Conservation (phyloP, 2,113 vertebrate species). For the Callipepla squamata region DNA sequence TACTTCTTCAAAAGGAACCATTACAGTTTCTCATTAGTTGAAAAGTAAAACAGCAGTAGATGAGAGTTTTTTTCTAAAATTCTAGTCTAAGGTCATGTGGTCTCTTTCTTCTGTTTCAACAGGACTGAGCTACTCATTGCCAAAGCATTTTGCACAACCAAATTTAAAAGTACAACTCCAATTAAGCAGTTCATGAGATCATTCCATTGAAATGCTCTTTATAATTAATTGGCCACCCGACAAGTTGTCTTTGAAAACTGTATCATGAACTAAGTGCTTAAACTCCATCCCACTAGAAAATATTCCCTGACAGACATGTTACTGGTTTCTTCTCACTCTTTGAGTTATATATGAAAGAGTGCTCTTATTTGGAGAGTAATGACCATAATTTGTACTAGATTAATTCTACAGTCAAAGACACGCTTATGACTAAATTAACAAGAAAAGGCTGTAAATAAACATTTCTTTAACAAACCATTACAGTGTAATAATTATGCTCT, state of each 20-base stretch:
- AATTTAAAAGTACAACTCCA: constrained; percentile 10
- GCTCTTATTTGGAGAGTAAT: constrained; percentile 1
- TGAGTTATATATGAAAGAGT: background rate
- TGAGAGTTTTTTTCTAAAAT: background rate
- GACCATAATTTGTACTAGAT: background rate
- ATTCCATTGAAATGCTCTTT: background rate
- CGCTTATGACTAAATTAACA: background rate
- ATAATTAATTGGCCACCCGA: background rate
- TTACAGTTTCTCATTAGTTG: constrained; percentile 29
- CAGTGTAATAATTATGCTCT: background rate
- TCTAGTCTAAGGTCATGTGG: background rate
- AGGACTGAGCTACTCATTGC: background rate
- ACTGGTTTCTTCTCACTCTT: background rate
- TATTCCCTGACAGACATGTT: background rate
- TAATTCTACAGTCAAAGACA: background rate
- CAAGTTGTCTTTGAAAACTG: constrained; percentile 7
- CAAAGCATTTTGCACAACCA: constrained; percentile 9
- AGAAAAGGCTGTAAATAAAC: background rate
- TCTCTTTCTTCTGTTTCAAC: background rate
- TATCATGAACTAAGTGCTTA: background rate
- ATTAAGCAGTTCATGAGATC: background rate
- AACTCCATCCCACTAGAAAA: background rate
- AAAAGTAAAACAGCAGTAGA: constrained; percentile 22
- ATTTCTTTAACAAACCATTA: background rate
- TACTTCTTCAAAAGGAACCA: background rate